phyloP scores from a whole-genome alignment of 2,797 vertebrate species.

The Chaunax sp. region DNA sequence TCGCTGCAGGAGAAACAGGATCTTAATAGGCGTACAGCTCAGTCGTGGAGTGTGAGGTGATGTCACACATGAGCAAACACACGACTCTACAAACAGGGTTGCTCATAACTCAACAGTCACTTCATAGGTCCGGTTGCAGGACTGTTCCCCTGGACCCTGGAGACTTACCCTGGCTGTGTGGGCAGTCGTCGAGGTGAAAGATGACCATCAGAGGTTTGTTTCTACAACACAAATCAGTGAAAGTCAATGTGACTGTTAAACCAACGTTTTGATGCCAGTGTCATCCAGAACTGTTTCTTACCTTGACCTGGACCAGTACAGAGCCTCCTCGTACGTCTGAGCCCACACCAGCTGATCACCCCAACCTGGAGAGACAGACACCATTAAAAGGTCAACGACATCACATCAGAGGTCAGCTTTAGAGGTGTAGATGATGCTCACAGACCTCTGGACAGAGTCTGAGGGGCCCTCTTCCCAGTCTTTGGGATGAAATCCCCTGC shows the following conservation, averaged over 20 bases:
- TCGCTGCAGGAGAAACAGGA: conserved; percentile 76
- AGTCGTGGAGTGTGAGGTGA: conserved; percentile 2
- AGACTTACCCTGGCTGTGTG: conserved; percentile 89
- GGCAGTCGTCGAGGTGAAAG: conserved; percentile 94
- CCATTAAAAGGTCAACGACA: not conserved
- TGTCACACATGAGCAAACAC: conserved; percentile 30
- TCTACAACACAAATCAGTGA: conserved; percentile 70
- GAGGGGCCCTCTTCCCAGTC: conserved; percentile 86
- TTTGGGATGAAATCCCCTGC: conserved; percentile 80
- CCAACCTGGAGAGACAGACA: conserved; percentile 86
- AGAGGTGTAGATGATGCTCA: not conserved
- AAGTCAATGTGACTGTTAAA: not conserved
- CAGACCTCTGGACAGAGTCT: conserved; percentile 95
- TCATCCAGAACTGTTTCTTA: conserved; percentile 61
- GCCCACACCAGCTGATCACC: conserved; percentile 96
- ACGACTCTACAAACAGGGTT: conserved; percentile 14
- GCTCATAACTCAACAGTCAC: not conserved
- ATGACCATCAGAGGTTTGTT: conserved; percentile 95
- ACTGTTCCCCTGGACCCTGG: too few relatives aligned
- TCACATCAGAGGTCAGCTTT: not conserved
- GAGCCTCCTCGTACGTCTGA: conserved; percentile 95
- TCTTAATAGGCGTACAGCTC: not conserved
- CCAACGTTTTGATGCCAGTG: not conserved
- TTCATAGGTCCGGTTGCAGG: not conserved
- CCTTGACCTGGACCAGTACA: conserved; percentile 89